These are phyloP conservation scores for Drosophila leonis DNA, from an alignment of 2,888 invertebrate species.

Conservation along the genomic window DNA sequence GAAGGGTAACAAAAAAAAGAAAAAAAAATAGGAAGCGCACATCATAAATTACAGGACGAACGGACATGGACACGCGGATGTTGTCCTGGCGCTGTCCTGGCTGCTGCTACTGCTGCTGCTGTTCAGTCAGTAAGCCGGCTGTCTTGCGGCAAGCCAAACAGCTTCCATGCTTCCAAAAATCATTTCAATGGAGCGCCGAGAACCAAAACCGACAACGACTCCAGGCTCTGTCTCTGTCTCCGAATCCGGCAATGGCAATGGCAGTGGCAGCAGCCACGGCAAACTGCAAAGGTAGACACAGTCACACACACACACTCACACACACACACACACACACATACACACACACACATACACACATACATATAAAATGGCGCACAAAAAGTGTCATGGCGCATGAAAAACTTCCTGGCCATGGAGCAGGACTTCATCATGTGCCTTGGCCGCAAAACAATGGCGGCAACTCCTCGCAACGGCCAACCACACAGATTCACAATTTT, in stretches of 20 bases:
- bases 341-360: constrained; percentile 40
- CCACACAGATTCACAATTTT: constrained; percentile 39
- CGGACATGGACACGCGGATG: constrained; percentile 74
- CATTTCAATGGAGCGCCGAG: constrained; percentile 67
- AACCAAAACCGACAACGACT: constrained; percentile 12
- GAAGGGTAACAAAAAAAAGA: constrained; percentile 5
- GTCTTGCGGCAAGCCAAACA: constrained; percentile 77
- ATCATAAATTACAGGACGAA: constrained; percentile 72
- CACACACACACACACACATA: constrained; percentile 42
- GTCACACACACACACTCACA: constrained; percentile 26
- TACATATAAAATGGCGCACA: constrained; percentile 72
- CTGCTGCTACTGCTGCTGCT: constrained; percentile 29
- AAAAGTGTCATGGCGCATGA: constrained; percentile 82
- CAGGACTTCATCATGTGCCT: constrained; percentile 55
- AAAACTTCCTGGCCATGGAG: constrained; percentile 74
- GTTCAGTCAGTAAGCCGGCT: constrained; percentile 70
- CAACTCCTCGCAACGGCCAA: constrained; percentile 47
- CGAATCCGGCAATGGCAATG: constrained; percentile 15
- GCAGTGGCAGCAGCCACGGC: constrained; percentile 11
- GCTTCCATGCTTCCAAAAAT: constrained; percentile 81
- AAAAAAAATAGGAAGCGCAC: constrained; percentile 68
- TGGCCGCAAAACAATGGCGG: constrained; percentile 74
- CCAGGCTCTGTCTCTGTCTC: constrained; percentile 31
- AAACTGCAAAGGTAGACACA: constrained; percentile 47
- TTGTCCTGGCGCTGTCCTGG: constrained; percentile 47